Base-by-base conservation (phyloP, 2,113 vertebrate genomes). In the Fukomys damarensis region DNA sequence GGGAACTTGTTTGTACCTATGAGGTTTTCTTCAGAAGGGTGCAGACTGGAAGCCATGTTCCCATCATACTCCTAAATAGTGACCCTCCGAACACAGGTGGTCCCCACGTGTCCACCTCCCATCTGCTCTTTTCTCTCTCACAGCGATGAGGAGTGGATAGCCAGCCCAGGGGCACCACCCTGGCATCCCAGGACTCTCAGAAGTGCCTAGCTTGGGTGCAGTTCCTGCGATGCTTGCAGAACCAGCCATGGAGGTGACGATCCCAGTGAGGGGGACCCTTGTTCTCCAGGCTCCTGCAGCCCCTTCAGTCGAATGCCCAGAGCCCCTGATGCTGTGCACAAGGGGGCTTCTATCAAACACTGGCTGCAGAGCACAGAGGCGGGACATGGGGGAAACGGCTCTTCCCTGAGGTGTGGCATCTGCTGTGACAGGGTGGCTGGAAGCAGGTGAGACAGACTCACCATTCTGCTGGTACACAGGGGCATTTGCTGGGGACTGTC, bases 381-480 rank as follows among this genome's bases (percentile, higher is more conserved):
- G 22, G 43, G 30, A 10, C 11, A 0, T 32, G 35, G 38, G 19
- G 35, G n/a, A 76, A 49, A 10, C 2, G 38, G 26, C 41, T 72
- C 81, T 63, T 92, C 43, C 52, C 11, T 17, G 26, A 35, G 28
- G 28, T 74, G 6, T 14, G 26, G 41, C 41, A 12, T 38, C 28
- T 65, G 59, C 35, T 46, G 26, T 3, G 22, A 7, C 22, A 22
- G 56, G 28, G n/a, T 9, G 24, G 58, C 86, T 1, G 0, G 11
- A 86, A 43, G 24, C 41, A 43, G 87, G 68, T 26, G 32, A 54
- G 65, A 85, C 41, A 93, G 17, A 90, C 96, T 97, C 98, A 99
- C 99, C 99, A 0, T 99, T 99, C 96, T 99, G 99, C 97, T 99
- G 99, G 98, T 99, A 99, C 65, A 99, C 98, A 0, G 99, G 99